Evolutionary conservation across 2,797 vertebrate species (phyloP), one percentile per base, ranked within the genome.

Genomic region (Tinamus major): DNA sequence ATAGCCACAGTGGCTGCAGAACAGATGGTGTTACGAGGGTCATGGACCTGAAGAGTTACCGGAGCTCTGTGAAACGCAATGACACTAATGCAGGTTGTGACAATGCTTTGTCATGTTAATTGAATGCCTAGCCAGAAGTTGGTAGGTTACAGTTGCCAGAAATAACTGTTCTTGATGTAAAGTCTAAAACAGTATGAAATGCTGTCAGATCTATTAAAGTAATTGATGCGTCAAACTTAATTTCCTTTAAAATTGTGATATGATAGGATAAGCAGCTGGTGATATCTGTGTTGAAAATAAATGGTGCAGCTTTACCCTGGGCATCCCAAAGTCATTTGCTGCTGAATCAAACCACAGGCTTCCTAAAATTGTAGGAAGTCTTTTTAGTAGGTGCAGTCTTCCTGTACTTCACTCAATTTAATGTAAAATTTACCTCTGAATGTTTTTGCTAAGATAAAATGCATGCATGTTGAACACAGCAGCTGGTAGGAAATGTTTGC

Each of bases 1-100:
- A 26, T 88, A 88, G 78, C 78, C 88, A 71, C 44, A 82, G 26
- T 48, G 85, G 62, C 24, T 33, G 51, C 1, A 1, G 56, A 91
- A 82, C 94, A 95, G 92, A 93, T 95, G 89, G 89, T 56, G 29
- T 58, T 75, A 15, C 19, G 48, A 84, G 59, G 75, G 89, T 93
- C 89, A 64, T 0, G 0, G 79, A 70, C 67, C 67, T 64, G 10
- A 35, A 77, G 56, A 46, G 56, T 82, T 93, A 79, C 29, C 58
- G 69, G 64, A 95, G 91, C 64, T 33, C 80, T 92, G 3, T 77
- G 89, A 86, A 91, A 65, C 44, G 35, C 74, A 77, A 0, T 58
- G 61, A 75, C 41, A 85, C 29, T 92, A 90, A 75, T 68, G 62
- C 48, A 86, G 61, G 49, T 68, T 79, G 68, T 85, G 80, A 42